Conservation (phyloP, 2,888 invertebrate species). For the Rutpela maculata region DNA sequence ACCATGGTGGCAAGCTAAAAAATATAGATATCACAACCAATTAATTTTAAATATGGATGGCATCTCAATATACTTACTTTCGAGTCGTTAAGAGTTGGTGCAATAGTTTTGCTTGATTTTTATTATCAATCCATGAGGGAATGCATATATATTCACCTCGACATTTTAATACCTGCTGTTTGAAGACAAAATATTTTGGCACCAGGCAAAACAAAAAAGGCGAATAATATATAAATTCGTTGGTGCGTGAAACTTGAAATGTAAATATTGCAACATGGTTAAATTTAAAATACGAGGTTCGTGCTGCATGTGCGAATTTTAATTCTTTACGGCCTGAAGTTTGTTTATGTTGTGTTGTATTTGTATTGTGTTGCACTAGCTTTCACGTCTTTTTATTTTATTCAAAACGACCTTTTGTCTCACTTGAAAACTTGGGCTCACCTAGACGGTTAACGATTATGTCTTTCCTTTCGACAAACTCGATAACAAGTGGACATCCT, state of each 20-base stretch:
- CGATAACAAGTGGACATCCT: slow-evolving; percentile 1
- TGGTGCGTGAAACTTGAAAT: slow-evolving; percentile 57
- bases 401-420: slow-evolving; percentile 45
- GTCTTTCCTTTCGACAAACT: neutral
- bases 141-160: slow-evolving; percentile 42
- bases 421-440: slow-evolving; percentile 48
- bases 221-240: slow-evolving; percentile 31
- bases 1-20: neutral
- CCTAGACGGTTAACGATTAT: slow-evolving; percentile 4
- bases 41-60: slow-evolving; percentile 12
- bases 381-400: slow-evolving; percentile 50
- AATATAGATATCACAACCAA: neutral
- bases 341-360: slow-evolving; percentile 72
- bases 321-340: slow-evolving; percentile 68
- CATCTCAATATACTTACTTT: neutral
- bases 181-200: slow-evolving; percentile 53
- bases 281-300: slow-evolving; percentile 68
- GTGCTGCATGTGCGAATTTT: slow-evolving; percentile 73
- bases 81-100: neutral
- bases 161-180: slow-evolving; percentile 40
- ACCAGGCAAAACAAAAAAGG: slow-evolving; percentile 37
- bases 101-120: slow-evolving; percentile 5
- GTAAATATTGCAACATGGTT: slow-evolving; percentile 65
- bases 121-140: slow-evolving; percentile 42
- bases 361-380: slow-evolving; percentile 67